A percentile compares a stretch with the other conserved stretches of the same genome.
Evolutionary conservation across 1,140 invertebrate species (phyloP).

Genomic region (Glossosoma conforme): DNA sequence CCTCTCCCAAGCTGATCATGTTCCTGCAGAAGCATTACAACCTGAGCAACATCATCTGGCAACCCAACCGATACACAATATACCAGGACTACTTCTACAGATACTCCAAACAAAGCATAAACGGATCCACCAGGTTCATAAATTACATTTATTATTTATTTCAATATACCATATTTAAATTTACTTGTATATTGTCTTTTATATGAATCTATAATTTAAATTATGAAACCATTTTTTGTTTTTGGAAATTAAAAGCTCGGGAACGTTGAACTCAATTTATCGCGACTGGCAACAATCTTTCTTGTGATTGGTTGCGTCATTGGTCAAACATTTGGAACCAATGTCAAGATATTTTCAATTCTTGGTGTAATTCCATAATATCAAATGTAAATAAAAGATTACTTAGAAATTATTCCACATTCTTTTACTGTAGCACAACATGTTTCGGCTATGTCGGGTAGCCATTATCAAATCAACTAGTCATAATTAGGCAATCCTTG

Average conservation of each 20-base stretch:
- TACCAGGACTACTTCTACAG: slow-evolving; percentile 28
- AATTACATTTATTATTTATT: not conserved
- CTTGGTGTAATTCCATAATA: too few species aligned
- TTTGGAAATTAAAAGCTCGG: not conserved
- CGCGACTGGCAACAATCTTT: too few species aligned
- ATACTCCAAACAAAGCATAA: slow-evolving; percentile 14
- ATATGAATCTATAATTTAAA: not conserved
- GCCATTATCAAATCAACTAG: too few species aligned
- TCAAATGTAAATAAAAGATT: too few species aligned
- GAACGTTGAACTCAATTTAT: not conserved
- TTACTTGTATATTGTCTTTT: slow-evolving; percentile 6
- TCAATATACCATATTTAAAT: too few species aligned
- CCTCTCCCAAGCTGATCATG: slow-evolving; percentile 25
- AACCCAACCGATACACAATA: slow-evolving; percentile 28
- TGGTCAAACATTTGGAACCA: too few species aligned
- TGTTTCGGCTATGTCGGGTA: too few species aligned
- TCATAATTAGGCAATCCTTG: too few species aligned
- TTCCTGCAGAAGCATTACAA: slow-evolving; percentile 26
- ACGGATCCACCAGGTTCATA: slow-evolving; percentile 13
- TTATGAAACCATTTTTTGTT: not conserved
- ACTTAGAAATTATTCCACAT: too few species aligned
- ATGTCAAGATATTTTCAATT: too few species aligned
- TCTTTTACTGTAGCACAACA: too few species aligned
- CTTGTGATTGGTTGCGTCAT: too few species aligned
- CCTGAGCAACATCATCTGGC: slow-evolving; percentile 22